Conservation (phyloP, 2,888 invertebrate genomes). For the Cantharis nigra region DNA sequence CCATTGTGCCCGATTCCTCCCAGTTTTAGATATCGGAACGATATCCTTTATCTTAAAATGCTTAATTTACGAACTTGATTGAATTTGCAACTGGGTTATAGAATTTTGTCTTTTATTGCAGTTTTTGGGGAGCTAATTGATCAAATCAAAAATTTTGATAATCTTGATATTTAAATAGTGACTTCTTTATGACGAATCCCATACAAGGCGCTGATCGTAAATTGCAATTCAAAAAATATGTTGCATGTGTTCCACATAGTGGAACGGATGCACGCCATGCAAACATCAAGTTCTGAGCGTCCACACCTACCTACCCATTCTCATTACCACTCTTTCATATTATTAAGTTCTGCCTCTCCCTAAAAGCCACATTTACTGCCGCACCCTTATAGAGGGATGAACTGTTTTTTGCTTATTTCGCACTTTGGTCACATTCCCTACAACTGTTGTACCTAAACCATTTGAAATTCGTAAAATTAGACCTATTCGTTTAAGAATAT, state of each 20-base stretch:
- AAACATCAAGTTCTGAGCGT: constrained; percentile 34
- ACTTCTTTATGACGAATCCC: background rate
- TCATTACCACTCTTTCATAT: constrained; percentile 35
- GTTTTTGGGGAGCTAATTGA: background rate
- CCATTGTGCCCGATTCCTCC: background rate
- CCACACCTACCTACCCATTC: constrained; percentile 36
- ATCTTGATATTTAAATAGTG: background rate
- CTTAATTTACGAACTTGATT: background rate
- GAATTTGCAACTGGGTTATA: background rate
- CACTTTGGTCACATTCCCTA: constrained; percentile 5
- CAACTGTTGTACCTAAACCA: constrained; percentile 2
- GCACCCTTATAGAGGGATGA: constrained; percentile 16
- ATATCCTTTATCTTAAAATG: background rate
- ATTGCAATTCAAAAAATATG: background rate
- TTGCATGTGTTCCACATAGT: constrained; percentile 27
- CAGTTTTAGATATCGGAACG: background rate
- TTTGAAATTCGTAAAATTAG: background rate
- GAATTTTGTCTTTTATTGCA: background rate
- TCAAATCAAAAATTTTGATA: background rate
- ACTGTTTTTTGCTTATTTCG: constrained; percentile 5
- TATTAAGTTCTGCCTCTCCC: constrained; percentile 29
- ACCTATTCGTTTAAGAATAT: background rate
- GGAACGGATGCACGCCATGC: constrained; percentile 32
- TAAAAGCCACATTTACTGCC: constrained; percentile 22
- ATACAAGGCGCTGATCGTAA: background rate